Percentiles rank a stretch among this genome's conserved stretches.
Conservation (phyloP, 2,797 vertebrate species). For the Acomys russatus region DNA sequence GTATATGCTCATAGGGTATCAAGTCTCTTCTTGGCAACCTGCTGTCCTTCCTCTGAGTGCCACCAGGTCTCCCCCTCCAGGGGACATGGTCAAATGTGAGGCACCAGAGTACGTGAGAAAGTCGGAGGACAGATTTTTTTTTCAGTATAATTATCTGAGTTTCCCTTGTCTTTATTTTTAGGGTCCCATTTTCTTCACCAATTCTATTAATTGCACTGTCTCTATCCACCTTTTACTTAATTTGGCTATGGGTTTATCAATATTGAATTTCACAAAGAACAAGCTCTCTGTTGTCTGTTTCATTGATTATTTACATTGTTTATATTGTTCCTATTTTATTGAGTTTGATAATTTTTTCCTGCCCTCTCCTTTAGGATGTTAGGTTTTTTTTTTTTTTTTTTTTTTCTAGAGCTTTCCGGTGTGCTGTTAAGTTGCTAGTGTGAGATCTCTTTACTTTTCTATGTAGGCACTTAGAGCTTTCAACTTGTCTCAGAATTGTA, state of each 20-base stretch:
- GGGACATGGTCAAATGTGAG: too few relatives aligned
- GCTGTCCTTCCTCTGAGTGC: too few relatives aligned
- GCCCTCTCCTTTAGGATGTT: not conserved
- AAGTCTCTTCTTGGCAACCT: too few relatives aligned
- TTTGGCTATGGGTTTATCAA: not conserved
- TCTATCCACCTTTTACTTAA: not conserved
- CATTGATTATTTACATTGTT: not conserved
- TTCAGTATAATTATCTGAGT: not conserved
- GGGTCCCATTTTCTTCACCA: not conserved
- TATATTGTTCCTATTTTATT: not conserved
- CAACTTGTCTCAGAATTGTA: not conserved
- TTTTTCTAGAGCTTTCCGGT: not conserved
- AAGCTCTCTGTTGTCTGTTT: not conserved
- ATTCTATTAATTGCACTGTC: not conserved
- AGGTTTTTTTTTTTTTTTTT: not conserved
- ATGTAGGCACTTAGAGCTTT: not conserved
- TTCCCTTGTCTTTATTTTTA: not conserved
- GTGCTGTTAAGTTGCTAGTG: not conserved
- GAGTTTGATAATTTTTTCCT: not conserved
- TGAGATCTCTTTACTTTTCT: not conserved
- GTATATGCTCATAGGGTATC: too few relatives aligned
- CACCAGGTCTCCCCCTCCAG: too few relatives aligned
- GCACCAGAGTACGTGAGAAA: too few relatives aligned
- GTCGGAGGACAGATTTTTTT: not conserved
- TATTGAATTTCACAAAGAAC: not conserved